phyloP scores from a whole-genome alignment of 2,113 vertebrate genomes.

The Mustela nigripes region DNA sequence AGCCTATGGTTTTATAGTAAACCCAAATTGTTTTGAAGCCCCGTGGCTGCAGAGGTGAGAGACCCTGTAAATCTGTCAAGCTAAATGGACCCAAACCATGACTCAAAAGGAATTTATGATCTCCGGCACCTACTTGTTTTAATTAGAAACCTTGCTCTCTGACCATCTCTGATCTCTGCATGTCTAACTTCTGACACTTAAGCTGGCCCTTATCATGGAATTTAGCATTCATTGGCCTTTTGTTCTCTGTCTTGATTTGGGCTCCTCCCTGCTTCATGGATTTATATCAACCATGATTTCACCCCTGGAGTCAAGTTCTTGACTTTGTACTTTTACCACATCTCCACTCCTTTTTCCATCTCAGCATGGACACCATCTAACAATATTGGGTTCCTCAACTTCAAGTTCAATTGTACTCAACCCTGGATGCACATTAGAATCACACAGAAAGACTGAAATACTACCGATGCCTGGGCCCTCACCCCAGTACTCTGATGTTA shows the following conservation, averaged over 20 bases:
- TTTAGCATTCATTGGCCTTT: background rate
- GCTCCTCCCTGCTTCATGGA: background rate
- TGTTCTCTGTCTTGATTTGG: background rate
- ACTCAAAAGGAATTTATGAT: background rate
- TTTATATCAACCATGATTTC: slow-evolving; percentile 14
- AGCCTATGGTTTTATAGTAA: slow-evolving; percentile 1
- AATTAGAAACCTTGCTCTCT: slow-evolving; percentile 16
- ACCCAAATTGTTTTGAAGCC: background rate
- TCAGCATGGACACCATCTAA: background rate
- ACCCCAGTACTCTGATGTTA: background rate
- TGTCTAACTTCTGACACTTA: background rate
- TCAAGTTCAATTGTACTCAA: background rate
- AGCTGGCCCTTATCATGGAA: background rate
- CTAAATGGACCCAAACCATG: background rate
- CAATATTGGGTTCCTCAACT: background rate
- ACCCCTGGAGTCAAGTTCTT: slow-evolving; percentile 1
- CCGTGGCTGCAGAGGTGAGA: background rate
- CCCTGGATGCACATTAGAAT: background rate
- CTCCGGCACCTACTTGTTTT: background rate
- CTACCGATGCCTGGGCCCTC: background rate
- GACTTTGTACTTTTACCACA: background rate
- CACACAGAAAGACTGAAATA: slow-evolving; percentile 20
- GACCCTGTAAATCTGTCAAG: background rate
- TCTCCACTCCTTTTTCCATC: background rate
- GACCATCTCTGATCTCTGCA: background rate